A percentile compares a stretch with the other conserved stretches of the same genome.
Evolutionary conservation across 2,888 invertebrate species (phyloP).

Genomic region (Tenthredo mesomela): DNA sequence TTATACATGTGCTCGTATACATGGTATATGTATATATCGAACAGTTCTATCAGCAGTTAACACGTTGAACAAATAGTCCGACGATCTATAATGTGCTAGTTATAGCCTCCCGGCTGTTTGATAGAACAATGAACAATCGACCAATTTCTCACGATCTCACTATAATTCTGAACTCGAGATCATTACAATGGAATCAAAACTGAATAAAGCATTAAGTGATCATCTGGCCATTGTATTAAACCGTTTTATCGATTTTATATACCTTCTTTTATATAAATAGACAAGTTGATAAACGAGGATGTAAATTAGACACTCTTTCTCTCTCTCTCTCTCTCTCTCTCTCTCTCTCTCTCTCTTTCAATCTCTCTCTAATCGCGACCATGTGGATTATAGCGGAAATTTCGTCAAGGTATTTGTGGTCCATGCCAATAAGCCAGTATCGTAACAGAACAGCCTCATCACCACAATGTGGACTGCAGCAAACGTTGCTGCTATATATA

Average conservation of each 20-base stretch:
- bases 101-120: background rate
- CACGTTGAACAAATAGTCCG: background rate
- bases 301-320: background rate
- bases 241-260: background rate
- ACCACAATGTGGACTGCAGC: background rate
- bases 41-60: constrained; percentile 11
- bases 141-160: background rate
- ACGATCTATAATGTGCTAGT: background rate
- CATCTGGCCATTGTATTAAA: background rate
- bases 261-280: background rate
- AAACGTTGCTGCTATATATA: background rate
- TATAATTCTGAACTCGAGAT: background rate
- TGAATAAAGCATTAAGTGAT: background rate
- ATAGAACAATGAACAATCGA: background rate
- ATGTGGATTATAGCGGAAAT: background rate
- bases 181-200: background rate
- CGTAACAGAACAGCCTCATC: background rate
- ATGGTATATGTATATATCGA: background rate
- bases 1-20: background rate
- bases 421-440: background rate
- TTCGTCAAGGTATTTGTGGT: background rate
- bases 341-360: background rate
- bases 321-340: background rate
- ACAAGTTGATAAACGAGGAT: background rate
- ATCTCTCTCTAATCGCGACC: background rate